Evolutionary conservation across 2,888 invertebrate genomes (phyloP).

Genomic region (Neoitamus cyanurus): DNA sequence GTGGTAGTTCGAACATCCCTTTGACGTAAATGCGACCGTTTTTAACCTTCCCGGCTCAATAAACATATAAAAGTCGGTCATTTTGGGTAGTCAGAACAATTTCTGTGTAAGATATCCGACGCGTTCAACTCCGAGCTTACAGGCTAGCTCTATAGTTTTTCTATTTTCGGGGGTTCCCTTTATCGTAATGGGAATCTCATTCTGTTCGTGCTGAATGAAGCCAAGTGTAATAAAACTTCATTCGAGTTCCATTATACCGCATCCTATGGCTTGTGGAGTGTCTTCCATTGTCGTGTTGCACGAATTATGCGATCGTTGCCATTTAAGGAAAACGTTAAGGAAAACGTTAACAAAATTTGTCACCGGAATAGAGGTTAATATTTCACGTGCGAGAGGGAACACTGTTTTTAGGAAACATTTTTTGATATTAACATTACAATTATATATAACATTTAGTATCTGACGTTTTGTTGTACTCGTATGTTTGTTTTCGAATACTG

Average conservation of each 20-base stretch:
- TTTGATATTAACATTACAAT: no score
- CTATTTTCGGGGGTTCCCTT: background rate
- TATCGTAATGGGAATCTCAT: constrained; percentile 29
- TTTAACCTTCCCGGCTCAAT: constrained; percentile 16
- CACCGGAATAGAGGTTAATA: no score
- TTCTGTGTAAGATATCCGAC: background rate
- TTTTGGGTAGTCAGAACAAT: constrained; percentile 18
- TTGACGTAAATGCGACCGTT: constrained; percentile 32
- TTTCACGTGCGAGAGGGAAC: no score
- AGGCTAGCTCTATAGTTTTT: background rate
- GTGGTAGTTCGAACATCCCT: constrained; percentile 13
- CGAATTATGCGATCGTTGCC: background rate
- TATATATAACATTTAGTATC: no score
- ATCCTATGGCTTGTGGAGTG: background rate
- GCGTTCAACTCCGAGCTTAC: background rate
- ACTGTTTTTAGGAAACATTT: no score
- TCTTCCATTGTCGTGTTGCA: background rate
- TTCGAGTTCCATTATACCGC: constrained; percentile 7
- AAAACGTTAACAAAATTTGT: background rate
- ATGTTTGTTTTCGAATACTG: no score
- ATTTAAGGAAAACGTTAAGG: background rate
- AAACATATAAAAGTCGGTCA: constrained; percentile 24
- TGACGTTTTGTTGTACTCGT: no score
- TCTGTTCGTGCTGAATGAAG: constrained; percentile 14
- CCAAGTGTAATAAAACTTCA: constrained; percentile 1